Base-by-base conservation (phyloP, 2,888 invertebrate genomes). In the Pollenia griseotomentosa region DNA sequence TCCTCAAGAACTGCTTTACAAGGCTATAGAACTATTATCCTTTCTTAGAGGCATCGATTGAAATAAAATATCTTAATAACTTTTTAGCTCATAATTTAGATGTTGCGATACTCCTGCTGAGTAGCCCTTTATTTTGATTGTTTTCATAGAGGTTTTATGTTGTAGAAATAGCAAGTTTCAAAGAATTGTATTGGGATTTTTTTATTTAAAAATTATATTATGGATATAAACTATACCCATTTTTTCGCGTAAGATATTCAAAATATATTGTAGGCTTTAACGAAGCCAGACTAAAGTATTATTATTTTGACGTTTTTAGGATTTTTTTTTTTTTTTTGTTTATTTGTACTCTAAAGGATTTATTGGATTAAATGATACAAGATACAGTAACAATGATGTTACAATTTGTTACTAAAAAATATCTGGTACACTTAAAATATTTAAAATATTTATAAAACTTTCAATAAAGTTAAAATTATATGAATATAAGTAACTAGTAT, bases 341-440 rank as follows among this genome's bases (percentile, higher is more conserved):
- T 53, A 40, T 70, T 70, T 74, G 6, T 9, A 10, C 59, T 82
- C 57, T 14, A 10, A 68, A 75, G 61, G 44, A 68, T 75, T 68
- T 75, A 68, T 75, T 53, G 82, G 16, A 61, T 83, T 51, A 53
- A 59, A 44, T 23, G 23, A 33, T 40, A 19, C 11, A 61, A 59
- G 53, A 51, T 42, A 9, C 51, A 74, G 59, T 68, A 66, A 82
- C 9, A 68, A 74, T 74, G 65, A 68, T 44, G 16, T 61, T 51
- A 51, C 42, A 74, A 65, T 82, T 74, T 82, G 55, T 59, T 66
- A 66, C 23, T 57, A 40, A 12, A 51, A 42, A 42, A 57, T 11
- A 73, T 2, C 4, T 16, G 42, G 0, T 46, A 81, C 73, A 81
- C 73, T 48, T 19, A 1, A 40, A 73, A 65, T 19, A 57, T 46